Evolutionary conservation across 2,888 invertebrate genomes (phyloP).

Genomic region (Brachypalpus laphriformis): DNA sequence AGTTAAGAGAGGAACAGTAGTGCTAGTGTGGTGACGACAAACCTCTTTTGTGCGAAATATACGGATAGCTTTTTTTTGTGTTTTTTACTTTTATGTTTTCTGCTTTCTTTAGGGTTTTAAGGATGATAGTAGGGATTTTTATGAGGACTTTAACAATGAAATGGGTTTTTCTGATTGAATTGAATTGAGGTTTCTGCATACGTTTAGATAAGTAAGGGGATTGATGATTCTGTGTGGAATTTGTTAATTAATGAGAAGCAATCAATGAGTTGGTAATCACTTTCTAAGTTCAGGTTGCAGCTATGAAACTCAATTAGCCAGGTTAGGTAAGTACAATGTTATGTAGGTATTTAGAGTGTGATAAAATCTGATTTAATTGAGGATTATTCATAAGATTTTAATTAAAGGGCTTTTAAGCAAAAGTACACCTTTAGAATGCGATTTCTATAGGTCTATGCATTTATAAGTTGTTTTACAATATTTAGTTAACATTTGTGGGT

Average conservation of each 20-base stretch:
- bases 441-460: no score
- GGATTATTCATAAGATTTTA: no score
- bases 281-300: constrained; percentile 10
- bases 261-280: background rate
- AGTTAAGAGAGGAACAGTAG: constrained; percentile 40
- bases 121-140: constrained; percentile 11
- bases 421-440: no score
- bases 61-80: constrained; percentile 27
- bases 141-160: background rate
- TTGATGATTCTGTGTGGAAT: background rate
- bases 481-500: no score
- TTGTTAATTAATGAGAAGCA: constrained; percentile 8
- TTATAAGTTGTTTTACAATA: no score
- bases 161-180: background rate
- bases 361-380: background rate
- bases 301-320: background rate
- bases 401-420: no score
- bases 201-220: background rate
- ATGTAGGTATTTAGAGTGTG: background rate
- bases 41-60: constrained; percentile 40
- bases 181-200: background rate
- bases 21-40: background rate
- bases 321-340: background rate
- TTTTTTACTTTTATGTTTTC: background rate
- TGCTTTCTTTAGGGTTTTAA: constrained; percentile 8